Base-by-base conservation (phyloP, 2,797 vertebrate genomes). In the Pantherophis vulpinus region DNA sequence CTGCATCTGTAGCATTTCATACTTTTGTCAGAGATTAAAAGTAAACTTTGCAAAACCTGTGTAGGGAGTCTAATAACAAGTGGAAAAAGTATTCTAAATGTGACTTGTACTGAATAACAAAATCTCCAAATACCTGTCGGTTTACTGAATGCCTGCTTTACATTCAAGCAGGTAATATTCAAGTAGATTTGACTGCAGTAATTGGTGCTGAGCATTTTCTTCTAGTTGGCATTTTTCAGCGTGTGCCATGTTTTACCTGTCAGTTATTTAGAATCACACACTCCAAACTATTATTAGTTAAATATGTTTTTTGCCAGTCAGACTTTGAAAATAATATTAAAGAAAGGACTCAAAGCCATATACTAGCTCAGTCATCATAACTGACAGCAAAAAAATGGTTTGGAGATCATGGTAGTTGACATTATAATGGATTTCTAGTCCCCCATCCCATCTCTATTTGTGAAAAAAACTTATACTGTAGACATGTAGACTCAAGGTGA, bases 321-420 rank as follows among this genome's bases (percentile, higher is more conserved):
- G 59, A 18, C 74, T 27, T 88, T 96, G 92, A 63, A 16, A 91
- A 59, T 56, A 91, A 55, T 18, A 92, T 94, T 89, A 90, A 91
- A 20, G 37, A 27, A 55, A 61, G 86, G 56, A 60, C 59, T 47
- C 51, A 91, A 89, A 89, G 25, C 51, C 29, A 86, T 86, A 32
- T 25, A 27, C 87, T 8, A 56, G 51, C 9, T 58, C 87, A 89
- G 32, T 58, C 47, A 86, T 56, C 59, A 56, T 86, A 89, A 91
- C 23, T 60, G 55, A 89, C n/a, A 88, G 55, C 61, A 59, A 11
- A 32, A 66, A 60, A 89, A 5, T 63, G 47, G 12, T 47, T 93
- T 58, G 51, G 55, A 32, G 70, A 86, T 91, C 58, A 37, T 2
- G 12, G 55, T 60, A 61, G 37, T 91, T 91, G 23, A 90, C 54